Evolutionary conservation across 1,140 invertebrate genomes (phyloP).

Genomic region (Brachionus sp.): DNA sequence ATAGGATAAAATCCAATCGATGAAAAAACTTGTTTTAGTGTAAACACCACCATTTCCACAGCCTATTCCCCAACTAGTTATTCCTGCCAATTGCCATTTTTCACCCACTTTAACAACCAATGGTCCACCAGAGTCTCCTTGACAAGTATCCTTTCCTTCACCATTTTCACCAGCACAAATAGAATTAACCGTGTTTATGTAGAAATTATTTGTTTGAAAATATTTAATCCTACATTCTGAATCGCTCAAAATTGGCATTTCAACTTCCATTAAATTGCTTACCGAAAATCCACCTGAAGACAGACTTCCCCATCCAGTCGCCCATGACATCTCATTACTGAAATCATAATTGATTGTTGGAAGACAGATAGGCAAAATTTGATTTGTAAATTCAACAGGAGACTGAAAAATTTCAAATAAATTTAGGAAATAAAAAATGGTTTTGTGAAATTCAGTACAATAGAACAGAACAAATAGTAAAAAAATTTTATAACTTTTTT

Average conservation of each 20-base stretch:
- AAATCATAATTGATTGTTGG: neutral
- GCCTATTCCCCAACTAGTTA: slow-evolving; percentile 35
- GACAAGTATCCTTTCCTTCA: slow-evolving; percentile 34
- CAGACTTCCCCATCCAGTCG: slow-evolving; percentile 31
- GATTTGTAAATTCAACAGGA: neutral
- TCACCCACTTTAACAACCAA: neutral
- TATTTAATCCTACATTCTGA: neutral
- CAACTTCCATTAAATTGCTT: slow-evolving; percentile 25
- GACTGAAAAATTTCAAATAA: neutral
- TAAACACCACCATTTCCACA: slow-evolving; percentile 46
- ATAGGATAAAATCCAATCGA: slow-evolving; percentile 5
- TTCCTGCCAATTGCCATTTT: neutral
- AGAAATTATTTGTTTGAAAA: neutral
- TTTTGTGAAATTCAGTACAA: too few species aligned
- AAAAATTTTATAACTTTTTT: too few species aligned
- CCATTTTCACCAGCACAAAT: slow-evolving; percentile 38
- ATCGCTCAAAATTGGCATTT: slow-evolving; percentile 30
- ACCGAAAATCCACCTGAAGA: neutral
- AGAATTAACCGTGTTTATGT: neutral
- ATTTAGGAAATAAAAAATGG: too few species aligned
- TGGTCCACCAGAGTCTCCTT: slow-evolving; percentile 45
- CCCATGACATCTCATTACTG: neutral
- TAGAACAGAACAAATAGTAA: too few species aligned
- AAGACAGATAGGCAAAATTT: slow-evolving; percentile 18
- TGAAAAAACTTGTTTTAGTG: neutral